Evolutionary conservation across 2,888 invertebrate genomes (phyloP), one percentile per base, ranked within the genome.

Genomic region (Temnothorax rugatulus): DNA sequence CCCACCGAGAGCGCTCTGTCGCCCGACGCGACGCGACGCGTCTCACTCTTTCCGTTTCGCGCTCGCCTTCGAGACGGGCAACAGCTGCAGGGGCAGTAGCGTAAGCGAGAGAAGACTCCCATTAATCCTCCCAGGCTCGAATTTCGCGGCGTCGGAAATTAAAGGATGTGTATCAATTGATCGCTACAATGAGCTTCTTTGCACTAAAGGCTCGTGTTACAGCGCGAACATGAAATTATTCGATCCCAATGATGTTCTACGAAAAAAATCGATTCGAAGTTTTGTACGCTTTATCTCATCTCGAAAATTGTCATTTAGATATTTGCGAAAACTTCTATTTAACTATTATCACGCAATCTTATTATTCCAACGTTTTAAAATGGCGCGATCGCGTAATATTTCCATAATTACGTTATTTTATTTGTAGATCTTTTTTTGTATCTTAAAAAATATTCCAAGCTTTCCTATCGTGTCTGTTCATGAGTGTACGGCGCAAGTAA

Each of bases 61-160:
- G 54, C 63, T 83, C 77, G 79, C 79, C 82, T 83, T 83, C 57
- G 88, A 88, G 87, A 84, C 84, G 71, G 86, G 89, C 85, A 82
- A 84, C 89, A 89, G 88, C 89, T 89, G 88, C 76, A n/a, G n/a
- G 63, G 64, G 47, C 84, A 73, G 83, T 69, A 68, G 63, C 84
- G 75, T 57, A 47, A 71, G 83, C 85, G 87, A 68, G 66, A 68
- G 75, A 75, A 88, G n/a, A 38, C 76, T 79, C 68, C 52, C 63
- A 84, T 89, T 88, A 86, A 84, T 84, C 87, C 87, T 61, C 25
- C 15, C 61, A 50, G 44, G 13, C 47, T 59, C 21, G 73, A 81
- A 81, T 81, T 81, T 81, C 47, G 73, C 59, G 79, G 29, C 57
- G 34, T 79, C 71, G 44, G 73, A 59, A 73, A 59, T 81, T 81